Conservation (phyloP, 2,888 invertebrate genomes). For the Pemphredon lugubris region DNA sequence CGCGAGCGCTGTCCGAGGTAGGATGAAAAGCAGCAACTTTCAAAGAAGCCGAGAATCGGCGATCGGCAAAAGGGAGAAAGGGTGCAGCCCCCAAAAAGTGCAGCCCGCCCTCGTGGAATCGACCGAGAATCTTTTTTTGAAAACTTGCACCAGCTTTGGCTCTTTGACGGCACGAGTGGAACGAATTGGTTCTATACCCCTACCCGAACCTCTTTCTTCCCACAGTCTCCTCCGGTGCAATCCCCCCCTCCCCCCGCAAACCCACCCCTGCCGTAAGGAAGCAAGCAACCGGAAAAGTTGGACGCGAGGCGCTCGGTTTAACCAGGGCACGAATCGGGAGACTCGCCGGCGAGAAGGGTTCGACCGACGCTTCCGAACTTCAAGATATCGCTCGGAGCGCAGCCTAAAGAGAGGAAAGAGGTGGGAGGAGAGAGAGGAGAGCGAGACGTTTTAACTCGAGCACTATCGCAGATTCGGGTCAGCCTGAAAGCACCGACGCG, state of each 20-base stretch:
- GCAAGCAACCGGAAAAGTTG: conserved; percentile 68
- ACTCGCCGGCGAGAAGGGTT: conserved; percentile 50
- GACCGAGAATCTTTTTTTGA: conserved; percentile 31
- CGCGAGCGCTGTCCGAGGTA: background rate
- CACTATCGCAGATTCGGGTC: conserved; percentile 63
- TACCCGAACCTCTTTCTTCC: background rate
- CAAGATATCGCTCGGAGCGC: conserved; percentile 54
- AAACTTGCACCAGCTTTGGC: conserved; percentile 24
- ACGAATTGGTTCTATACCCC: conserved; percentile 8
- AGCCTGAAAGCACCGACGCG: conserved; percentile 45
- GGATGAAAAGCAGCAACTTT: conserved; percentile 7
- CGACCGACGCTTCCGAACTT: conserved; percentile 63
- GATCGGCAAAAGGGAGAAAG: conserved; percentile 21
- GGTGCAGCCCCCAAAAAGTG: background rate
- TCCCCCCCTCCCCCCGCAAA: background rate
- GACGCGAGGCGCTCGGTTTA: conserved; percentile 66
- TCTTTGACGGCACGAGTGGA: conserved; percentile 37
- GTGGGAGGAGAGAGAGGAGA: conserved; percentile 17
- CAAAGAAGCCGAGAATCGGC: conserved; percentile 23
- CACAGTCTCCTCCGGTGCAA: background rate
- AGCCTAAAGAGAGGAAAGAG: conserved; percentile 45
- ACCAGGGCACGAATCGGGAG: conserved; percentile 64
- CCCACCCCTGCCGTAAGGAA: background rate
- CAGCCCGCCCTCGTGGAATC: conserved; percentile 1
- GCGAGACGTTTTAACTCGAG: conserved; percentile 51